Evolutionary conservation across 2,113 vertebrate species (phyloP).

Genomic region (Echinops telfairi): DNA sequence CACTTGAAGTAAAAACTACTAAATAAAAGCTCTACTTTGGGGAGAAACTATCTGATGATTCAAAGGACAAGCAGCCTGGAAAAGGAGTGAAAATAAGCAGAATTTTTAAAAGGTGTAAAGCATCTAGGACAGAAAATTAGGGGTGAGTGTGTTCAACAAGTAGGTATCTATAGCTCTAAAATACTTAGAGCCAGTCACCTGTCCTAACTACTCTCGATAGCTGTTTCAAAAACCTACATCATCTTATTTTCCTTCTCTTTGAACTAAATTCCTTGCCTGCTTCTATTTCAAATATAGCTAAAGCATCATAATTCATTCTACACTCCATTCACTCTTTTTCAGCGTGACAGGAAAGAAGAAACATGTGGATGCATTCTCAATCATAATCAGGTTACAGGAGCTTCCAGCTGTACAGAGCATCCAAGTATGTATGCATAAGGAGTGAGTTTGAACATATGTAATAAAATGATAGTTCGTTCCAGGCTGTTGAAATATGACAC

Average conservation of each 20-base stretch:
- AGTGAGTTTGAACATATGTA: constrained; percentile 18
- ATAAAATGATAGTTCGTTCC: constrained; percentile 35
- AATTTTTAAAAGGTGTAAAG: neutral
- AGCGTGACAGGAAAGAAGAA: constrained; percentile 27
- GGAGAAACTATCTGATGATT: constrained; percentile 17
- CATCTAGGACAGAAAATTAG: neutral
- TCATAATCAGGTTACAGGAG: constrained; percentile 29
- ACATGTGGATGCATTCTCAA: neutral
- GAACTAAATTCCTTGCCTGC: constrained; percentile 35
- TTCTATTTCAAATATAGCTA: constrained; percentile 48
- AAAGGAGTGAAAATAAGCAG: neutral
- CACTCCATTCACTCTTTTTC: constrained; percentile 41
- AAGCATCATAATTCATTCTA: constrained; percentile 38
- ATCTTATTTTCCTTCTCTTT: constrained; percentile 18
- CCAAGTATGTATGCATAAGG: neutral
- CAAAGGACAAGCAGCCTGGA: neutral
- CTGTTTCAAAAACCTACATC: neutral
- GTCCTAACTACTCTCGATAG: neutral
- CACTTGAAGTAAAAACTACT: constrained; percentile 17
- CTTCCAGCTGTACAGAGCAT: constrained; percentile 22
- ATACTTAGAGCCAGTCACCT: neutral
- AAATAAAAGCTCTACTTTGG: neutral
- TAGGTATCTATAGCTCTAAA: neutral
- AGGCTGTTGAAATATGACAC: neutral
- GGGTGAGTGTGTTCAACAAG: neutral